Conservation (phyloP, 2,888 invertebrate species). For the Drosophila nr. perissopoda region DNA sequence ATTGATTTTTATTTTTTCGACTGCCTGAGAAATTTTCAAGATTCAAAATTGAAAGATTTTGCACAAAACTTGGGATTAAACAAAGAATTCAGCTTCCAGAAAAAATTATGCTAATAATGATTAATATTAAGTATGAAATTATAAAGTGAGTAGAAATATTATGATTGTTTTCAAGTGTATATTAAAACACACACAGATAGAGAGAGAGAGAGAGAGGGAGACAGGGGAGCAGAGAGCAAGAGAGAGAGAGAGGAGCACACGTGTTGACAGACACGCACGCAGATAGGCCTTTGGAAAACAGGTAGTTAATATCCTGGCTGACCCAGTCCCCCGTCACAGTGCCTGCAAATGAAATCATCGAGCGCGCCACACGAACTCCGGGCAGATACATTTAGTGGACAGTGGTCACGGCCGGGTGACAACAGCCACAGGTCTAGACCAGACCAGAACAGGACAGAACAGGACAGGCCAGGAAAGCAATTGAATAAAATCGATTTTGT, state of each 20-base stretch:
- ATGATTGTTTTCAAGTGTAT: slow-evolving; percentile 3
- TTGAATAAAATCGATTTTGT: slow-evolving; percentile 68
- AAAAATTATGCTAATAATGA: not conserved
- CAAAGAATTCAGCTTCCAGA: not conserved
- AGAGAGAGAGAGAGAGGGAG: not conserved
- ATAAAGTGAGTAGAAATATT: not conserved
- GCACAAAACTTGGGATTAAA: not conserved
- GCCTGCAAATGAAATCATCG: slow-evolving; percentile 75
- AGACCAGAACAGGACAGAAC: not conserved
- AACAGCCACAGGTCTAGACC: slow-evolving; percentile 54
- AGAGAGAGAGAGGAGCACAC: slow-evolving; percentile 11
- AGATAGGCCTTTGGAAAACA: slow-evolving; percentile 28
- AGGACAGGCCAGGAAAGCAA: slow-evolving; percentile 19
- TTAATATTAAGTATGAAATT: no score
- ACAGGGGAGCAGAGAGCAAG: not conserved
- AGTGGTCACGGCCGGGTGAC: slow-evolving; percentile 72
- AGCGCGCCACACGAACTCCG: slow-evolving; percentile 19
- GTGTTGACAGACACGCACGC: slow-evolving; percentile 57
- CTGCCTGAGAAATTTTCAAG: no score
- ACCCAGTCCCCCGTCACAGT: slow-evolving; percentile 26
- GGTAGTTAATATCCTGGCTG: slow-evolving; percentile 26
- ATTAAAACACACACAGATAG: slow-evolving; percentile 18
- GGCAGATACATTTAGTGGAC: slow-evolving; percentile 20
- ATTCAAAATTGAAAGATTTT: not conserved
- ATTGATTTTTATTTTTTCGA: not conserved